phyloP scores from a whole-genome alignment of 2,888 invertebrate species.

The Amaurobius ferox region DNA sequence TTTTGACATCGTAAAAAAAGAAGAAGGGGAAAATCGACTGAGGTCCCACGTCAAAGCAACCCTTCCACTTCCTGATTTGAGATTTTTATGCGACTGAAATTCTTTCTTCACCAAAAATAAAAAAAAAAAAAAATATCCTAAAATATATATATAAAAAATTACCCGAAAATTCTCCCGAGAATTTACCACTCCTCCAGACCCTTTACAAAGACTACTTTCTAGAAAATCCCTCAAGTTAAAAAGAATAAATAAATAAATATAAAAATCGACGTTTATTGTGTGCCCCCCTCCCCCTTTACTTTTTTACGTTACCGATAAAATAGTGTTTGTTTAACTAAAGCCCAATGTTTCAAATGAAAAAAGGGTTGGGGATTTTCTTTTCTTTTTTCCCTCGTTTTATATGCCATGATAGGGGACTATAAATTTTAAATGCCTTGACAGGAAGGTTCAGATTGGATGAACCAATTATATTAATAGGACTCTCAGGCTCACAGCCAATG shows the following conservation, averaged over 20 bases:
- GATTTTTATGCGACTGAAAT: constrained; percentile 65
- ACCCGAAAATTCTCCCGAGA: constrained; percentile 58
- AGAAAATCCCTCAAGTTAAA: constrained; percentile 56
- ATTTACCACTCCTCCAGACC: constrained; percentile 60
- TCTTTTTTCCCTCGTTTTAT: constrained; percentile 1
- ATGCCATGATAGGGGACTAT: constrained; percentile 40
- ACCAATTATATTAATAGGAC: constrained; percentile 45
- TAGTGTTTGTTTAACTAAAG: constrained; percentile 66
- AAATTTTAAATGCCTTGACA: constrained; percentile 61
- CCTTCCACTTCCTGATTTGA: constrained; percentile 68
- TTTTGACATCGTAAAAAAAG: constrained; percentile 58
- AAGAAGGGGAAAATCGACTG: constrained; percentile 45
- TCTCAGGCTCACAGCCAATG: constrained; percentile 1
- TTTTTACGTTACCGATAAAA: constrained; percentile 51
- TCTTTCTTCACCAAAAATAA: constrained; percentile 46
- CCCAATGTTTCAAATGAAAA: constrained; percentile 59
- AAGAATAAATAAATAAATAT: constrained; percentile 65
- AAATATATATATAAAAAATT: constrained; percentile 37
- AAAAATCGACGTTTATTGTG: constrained; percentile 63
- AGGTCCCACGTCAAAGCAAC: constrained; percentile 61
- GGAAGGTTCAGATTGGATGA: constrained; percentile 44
- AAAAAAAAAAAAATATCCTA: constrained; percentile 33
- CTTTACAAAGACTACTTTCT: constrained; percentile 34
- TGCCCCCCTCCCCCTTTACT: constrained; percentile 13
- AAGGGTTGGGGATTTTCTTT: constrained; percentile 7